Evolutionary conservation across 2,888 invertebrate genomes (phyloP), one percentile per base, ranked within the genome.

Genomic region (Gastrophysa polygoni): DNA sequence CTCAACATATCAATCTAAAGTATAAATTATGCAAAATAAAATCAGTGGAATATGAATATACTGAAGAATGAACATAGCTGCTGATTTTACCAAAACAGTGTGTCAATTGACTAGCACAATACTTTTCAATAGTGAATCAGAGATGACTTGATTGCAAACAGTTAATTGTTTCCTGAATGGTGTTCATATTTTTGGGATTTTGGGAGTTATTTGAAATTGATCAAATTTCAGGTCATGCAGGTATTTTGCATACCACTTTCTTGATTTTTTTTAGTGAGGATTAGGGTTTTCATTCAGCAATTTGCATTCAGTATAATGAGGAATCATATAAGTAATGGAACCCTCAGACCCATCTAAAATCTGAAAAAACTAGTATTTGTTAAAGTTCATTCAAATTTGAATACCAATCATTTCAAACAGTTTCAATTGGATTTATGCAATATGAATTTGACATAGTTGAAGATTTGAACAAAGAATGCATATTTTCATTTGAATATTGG

Each of bases 61-160:
- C 10, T n/a, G 11, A 52, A n/a, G 3, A 2, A 38, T 18, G 20
- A 28, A 7, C 16, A 49, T 20, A n/a, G 21, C 7, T 21, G 49
- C 49, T 49, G 16, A 38, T 38, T 38, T 38, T 8, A 38, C 38
- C 14, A 38, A 14, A 28, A 49, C 17, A 24, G 43, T 3, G 24
- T 2, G 21, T 51, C 44, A 44, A 14, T 58, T 58, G 58, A 58
- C 50, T 58, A 58, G 51, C 32, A 29, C 32, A 24, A 51, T 58
- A 20, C 38, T 43, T 57, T 44, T 18, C 44, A 58, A 51, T 18
- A 58, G 44, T 51, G 50, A 21, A 29, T 17, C 3, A 14, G 16
- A 14, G 3, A 14, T 57, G 11, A 24, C 32, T 47, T 57, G 38
- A 48, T 57, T 51, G 32, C 32, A 34, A 18, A 29, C 0, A 29